Conservation (phyloP, 2,888 invertebrate genomes). For the Idaea biselata region DNA sequence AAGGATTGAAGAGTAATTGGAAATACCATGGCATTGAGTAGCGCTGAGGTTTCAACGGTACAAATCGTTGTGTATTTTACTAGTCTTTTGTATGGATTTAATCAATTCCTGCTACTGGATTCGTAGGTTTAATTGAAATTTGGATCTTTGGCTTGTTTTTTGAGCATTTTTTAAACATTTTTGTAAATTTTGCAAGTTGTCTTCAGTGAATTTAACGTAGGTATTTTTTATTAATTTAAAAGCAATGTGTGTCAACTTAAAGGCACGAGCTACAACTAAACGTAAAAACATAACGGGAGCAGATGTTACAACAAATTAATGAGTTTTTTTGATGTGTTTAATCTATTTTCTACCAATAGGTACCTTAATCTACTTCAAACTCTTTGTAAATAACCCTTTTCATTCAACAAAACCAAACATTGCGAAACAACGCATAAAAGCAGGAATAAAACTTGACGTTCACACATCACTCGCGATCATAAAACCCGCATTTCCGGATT, state of each 20-base stretch:
- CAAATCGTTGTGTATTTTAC: conserved; percentile 62
- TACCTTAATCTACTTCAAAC: too few species aligned
- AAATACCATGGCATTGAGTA: conserved; percentile 77
- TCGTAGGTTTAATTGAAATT: conserved; percentile 63
- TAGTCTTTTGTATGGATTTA: conserved; percentile 70
- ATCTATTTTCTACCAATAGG: too few species aligned
- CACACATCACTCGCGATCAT: conserved; percentile 5
- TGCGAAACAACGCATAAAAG: neutral
- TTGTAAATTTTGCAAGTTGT: too few species aligned
- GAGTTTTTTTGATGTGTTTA: too few species aligned
- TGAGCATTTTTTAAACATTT: too few species aligned
- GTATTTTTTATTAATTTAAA: too few species aligned
- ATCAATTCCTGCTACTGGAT: conserved; percentile 56
- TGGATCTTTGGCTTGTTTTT: conserved; percentile 32
- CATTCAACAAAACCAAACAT: conserved; percentile 3
- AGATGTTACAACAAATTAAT: too few species aligned
- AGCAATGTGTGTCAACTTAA: too few species aligned
- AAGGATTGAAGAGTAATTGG: conserved; percentile 79
- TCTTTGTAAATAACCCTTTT: conserved; percentile 7
- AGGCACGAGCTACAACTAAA: too few species aligned
- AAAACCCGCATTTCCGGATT: conserved; percentile 28
- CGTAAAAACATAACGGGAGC: too few species aligned
- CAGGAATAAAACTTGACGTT: conserved; percentile 4
- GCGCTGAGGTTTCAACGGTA: conserved; percentile 65
- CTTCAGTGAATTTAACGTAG: too few species aligned